Conservation (phyloP, 2,113 vertebrate species). For the Antigone vipio region DNA sequence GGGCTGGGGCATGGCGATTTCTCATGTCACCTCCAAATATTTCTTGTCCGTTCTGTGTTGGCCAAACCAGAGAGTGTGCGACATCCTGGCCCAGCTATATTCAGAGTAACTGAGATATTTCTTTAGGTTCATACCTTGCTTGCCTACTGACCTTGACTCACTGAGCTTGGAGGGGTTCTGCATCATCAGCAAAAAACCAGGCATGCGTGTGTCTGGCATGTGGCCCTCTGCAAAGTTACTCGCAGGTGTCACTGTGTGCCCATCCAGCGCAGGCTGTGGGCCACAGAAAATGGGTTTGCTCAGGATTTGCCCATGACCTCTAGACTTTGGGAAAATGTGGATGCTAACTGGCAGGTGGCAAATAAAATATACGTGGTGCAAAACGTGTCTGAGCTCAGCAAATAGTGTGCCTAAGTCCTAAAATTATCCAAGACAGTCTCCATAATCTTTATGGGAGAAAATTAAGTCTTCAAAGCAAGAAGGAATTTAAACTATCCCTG, state of each 20-base stretch:
- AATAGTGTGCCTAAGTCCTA: constrained; percentile 29
- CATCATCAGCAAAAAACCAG: not conserved
- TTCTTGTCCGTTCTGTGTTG: not conserved
- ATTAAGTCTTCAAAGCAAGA: constrained; percentile 67
- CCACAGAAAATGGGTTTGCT: not conserved
- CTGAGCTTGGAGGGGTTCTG: not conserved
- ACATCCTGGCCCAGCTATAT: not conserved
- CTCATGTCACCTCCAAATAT: not conserved
- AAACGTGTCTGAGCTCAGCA: constrained; percentile 42
- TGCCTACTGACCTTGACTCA: fast-evolving
- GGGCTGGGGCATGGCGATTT: not conserved
- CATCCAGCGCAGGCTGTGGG: not conserved
- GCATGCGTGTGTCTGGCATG: fast-evolving
- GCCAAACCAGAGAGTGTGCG: not conserved
- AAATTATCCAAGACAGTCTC: constrained; percentile 52
- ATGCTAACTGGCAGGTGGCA: constrained; percentile 19
- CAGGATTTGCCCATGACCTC: not conserved
- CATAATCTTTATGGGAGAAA: constrained; percentile 64
- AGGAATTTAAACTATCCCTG: constrained; percentile 55
- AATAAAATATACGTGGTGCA: constrained; percentile 5
- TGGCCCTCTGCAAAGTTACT: not conserved
- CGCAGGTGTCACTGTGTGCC: not conserved
- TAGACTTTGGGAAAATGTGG: not conserved
- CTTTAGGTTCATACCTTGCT: fast-evolving
- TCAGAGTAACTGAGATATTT: not conserved